Conservation (phyloP, 2,797 vertebrate species). For the Gorsachius magnificus region DNA sequence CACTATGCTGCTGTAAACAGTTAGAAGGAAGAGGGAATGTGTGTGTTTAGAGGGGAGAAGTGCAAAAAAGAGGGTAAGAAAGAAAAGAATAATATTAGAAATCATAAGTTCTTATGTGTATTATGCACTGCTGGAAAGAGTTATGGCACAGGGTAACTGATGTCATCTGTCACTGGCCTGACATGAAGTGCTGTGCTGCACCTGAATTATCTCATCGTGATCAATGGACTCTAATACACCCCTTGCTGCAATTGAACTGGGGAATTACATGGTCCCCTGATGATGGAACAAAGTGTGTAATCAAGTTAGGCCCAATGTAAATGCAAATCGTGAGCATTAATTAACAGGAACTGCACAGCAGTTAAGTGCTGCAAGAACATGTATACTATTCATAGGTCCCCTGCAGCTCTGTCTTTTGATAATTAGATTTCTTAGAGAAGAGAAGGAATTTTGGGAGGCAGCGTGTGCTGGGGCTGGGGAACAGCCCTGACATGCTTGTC, state of each 20-base stretch:
- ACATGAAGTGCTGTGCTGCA: fast-evolving
- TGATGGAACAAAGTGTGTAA: constrained; percentile 4
- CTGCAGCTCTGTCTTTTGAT: not conserved
- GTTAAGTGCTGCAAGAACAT: not conserved
- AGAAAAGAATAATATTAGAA: not conserved
- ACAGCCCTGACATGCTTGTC: not conserved
- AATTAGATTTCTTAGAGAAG: not conserved
- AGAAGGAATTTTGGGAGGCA: not conserved
- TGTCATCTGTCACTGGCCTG: not conserved
- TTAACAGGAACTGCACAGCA: not conserved
- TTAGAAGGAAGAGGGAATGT: not conserved
- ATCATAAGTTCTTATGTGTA: not conserved
- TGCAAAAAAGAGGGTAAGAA: not conserved
- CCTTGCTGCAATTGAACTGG: not conserved
- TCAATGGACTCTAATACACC: not conserved
- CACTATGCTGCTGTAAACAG: not conserved
- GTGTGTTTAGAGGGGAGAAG: not conserved
- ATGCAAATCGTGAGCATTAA: not conserved
- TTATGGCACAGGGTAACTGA: not conserved
- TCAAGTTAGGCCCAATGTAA: not conserved
- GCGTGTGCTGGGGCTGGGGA: not conserved
- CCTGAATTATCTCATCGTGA: not conserved
- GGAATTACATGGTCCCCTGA: not conserved
- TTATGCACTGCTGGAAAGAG: not conserved
- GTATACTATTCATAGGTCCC: not conserved